Percentiles rank a stretch among this genome's conserved stretches.
phyloP scores from a whole-genome alignment of 2,888 invertebrate species.

The Morpho deidamia region DNA sequence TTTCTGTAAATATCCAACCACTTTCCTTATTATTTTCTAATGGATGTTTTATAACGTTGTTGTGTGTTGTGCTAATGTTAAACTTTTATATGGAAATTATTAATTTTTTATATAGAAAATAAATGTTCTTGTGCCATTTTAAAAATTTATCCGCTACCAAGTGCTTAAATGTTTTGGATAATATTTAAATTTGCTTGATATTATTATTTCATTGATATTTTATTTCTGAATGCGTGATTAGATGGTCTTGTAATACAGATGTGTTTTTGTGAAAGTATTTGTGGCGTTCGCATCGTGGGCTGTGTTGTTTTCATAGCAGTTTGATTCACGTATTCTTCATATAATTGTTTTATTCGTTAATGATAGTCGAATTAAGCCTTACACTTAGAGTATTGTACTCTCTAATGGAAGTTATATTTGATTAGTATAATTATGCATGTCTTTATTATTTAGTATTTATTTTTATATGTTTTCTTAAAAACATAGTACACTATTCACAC shows the following conservation, averaged over 20 bases:
- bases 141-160: slow-evolving; percentile 58
- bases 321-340: not conserved
- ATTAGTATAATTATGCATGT: slow-evolving; percentile 13
- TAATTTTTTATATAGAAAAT: slow-evolving; percentile 17
- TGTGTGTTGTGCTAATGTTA: slow-evolving; percentile 58
- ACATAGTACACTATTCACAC: slow-evolving; percentile 10
- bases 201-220: too few species aligned
- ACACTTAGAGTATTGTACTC: not conserved
- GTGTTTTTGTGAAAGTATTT: slow-evolving; percentile 30
- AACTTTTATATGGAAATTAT: slow-evolving; percentile 50
- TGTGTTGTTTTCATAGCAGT: slow-evolving; percentile 5
- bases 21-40: slow-evolving; percentile 42
- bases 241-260: slow-evolving; percentile 44
- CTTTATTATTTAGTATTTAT: slow-evolving; percentile 10
- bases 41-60: slow-evolving; percentile 51
- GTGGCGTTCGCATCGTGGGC: slow-evolving; percentile 16
- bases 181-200: slow-evolving; percentile 77
- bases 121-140: slow-evolving; percentile 67
- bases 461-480: slow-evolving; percentile 19
- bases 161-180: slow-evolving; percentile 67
- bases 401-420: not conserved
- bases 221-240: slow-evolving; percentile 30
- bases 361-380: not conserved
- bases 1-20: slow-evolving; percentile 62
- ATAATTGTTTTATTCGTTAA: not conserved